Evolutionary conservation across 2,888 invertebrate genomes (phyloP), one percentile per base, ranked within the genome.

Genomic region (Eupithecia subumbrata): DNA sequence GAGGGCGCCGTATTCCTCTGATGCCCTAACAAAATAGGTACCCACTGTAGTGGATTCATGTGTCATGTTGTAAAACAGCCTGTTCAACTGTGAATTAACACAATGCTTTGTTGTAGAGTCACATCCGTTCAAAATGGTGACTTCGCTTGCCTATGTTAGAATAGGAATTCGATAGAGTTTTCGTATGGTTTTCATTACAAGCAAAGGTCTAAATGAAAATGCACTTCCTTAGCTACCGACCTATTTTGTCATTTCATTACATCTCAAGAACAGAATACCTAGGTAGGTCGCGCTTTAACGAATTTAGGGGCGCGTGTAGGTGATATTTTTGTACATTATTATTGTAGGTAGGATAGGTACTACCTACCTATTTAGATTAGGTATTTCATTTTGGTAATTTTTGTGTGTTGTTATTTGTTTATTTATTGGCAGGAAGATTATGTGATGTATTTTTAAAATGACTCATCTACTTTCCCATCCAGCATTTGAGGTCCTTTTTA

Each of bases 41-140:
- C 80, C 82, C 84, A 75, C 80, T 80, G 82, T 87, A 86, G 43
- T 69, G 69, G 74, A 86, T 83, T 78, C 83, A 77, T 80, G 83
- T 82, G 80, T 82, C 83, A 83, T 90, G 82, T 86, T 87, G 82
- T 87, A 87, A 87, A 87, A 85, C 77, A 82, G 85, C 83, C 80
- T 83, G 84, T 80, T 82, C 85, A 86, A 84, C 79, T 82, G 82
- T 84, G 83, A 78, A 82, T 86, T 16, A 68, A 45, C 89, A 90
- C 89, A 91, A 90, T 89, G 92, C 93, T 90, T 93, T 93, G 93
- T 94, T 91, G 60, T 60, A 60, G 87, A 90, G 88, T 91, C 90
- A 94, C 92, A 92, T 95, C 95, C 95, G 95, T 95, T 96, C 96
- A 96, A 96, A 96, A 96, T 96, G 96, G 96, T 96, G 96, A 93